Evolutionary conservation across 2,888 invertebrate species (phyloP).

Genomic region (Dryococelus australis): DNA sequence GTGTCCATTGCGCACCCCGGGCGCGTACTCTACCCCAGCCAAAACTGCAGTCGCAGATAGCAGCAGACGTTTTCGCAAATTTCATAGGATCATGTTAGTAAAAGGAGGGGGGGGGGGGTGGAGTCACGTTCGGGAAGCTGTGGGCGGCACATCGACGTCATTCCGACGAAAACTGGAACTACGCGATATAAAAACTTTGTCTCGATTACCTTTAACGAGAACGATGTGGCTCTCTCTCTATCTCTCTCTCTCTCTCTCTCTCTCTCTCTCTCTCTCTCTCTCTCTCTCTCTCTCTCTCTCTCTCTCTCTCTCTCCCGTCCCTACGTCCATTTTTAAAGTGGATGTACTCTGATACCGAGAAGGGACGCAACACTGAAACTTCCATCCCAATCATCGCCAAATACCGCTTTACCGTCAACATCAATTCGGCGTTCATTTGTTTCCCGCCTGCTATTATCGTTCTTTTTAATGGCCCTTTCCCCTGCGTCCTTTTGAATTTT

Average conservation of each 20-base stretch:
- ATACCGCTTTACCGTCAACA: not conserved
- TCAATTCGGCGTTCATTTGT: conserved; percentile 10
- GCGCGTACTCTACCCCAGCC: no score
- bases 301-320: not conserved
- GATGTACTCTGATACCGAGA: not conserved
- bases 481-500: not conserved
- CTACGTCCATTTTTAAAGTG: not conserved
- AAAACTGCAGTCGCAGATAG: not conserved
- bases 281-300: not conserved
- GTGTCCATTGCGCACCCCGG: no score
- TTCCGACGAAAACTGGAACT: not conserved
- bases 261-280: not conserved
- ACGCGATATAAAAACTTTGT: not conserved
- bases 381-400: not conserved
- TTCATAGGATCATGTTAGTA: no score
- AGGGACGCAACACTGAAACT: not conserved
- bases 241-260: not conserved
- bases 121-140: not conserved
- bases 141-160: not conserved
- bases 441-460: not conserved
- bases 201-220: not conserved
- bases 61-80: not conserved
- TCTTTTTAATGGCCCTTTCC: not conserved
- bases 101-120: no score
- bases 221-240: not conserved